Base-by-base conservation (phyloP, 1,140 invertebrate species). In the Drosophila trapezifrons region DNA sequence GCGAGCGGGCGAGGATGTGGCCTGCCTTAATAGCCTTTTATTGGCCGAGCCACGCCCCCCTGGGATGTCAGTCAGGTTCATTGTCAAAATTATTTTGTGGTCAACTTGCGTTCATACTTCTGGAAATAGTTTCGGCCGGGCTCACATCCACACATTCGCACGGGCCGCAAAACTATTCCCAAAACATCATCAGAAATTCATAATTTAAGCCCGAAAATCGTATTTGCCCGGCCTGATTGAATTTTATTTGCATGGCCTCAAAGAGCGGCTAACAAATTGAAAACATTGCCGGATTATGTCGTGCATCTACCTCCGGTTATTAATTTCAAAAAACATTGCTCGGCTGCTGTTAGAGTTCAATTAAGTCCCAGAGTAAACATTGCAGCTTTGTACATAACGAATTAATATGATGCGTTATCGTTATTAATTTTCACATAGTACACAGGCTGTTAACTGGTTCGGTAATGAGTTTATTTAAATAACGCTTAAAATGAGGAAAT, bases 31-130 rank as follows among this genome's bases (percentile, higher is more conserved):
- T 87, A 69, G 76, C 66, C 76, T 72, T 86, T 80, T 80, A 85
- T 76, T 84, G 80, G 77, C 54, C 66, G 45, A 65, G 51, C 42
- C 59, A 57, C 47, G 65, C 45, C 64, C 43, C 40, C 49, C 18
- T 20, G 49, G 22, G 64, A 51, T 69, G 64, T 57, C 74, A 43
- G 59, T 54, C 56, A 76, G 87, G 80, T 90, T 90, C 87, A 90
- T 90, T 90, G 78, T 71, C 83, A 78, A 75, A 89, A 85, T 91
- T 85, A 85, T 90, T 89, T 82, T 76, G 89, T 71, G 89, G 89
- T 90, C 84, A 90, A 82, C 78, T 81, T 90, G 85, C 62, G 74
- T 90, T 84, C 84, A 89, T 84, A 80, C 49, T 84, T 89, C 69
- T 87, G 83, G 72, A 45, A 60, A 78, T 79, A 78, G 47, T 78